Percentiles rank a stretch among this genome's conserved stretches.
Conservation (phyloP, 2,888 invertebrate genomes). For the Lepidocyrtinus sp. region DNA sequence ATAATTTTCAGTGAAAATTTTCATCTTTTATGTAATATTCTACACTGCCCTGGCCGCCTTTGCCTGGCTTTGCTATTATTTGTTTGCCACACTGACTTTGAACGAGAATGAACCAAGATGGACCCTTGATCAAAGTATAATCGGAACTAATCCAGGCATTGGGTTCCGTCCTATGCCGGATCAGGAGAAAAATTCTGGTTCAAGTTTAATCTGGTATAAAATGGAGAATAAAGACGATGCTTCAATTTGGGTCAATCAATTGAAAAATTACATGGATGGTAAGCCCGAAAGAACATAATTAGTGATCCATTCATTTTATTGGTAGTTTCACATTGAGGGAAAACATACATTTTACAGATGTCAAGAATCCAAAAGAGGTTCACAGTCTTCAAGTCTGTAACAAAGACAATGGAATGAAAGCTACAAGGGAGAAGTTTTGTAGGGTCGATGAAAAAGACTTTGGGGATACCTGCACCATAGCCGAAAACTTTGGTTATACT, state of each 20-base stretch:
- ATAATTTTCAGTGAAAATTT: conserved; percentile 93
- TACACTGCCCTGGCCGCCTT: conserved; percentile 93
- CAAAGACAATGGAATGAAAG: conserved; percentile 77
- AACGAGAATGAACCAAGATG: conserved; percentile 89
- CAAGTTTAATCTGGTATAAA: conserved; percentile 96
- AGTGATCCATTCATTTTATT: too few species aligned
- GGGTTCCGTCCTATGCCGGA: conserved; percentile 94
- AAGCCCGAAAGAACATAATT: too few species aligned
- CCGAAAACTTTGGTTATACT: conserved; percentile 88
- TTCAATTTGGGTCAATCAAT: conserved; percentile 84
- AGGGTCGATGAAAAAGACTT: conserved; percentile 83
- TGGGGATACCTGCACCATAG: conserved; percentile 81
- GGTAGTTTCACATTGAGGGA: neutral
- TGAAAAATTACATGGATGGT: conserved; percentile 85
- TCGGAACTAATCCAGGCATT: conserved; percentile 92
- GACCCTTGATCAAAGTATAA: conserved; percentile 88
- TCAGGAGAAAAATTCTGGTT: conserved; percentile 91
- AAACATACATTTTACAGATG: conserved; percentile 4
- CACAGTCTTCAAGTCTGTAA: conserved; percentile 74
- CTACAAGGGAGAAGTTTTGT: conserved; percentile 80
- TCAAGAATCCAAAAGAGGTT: conserved; percentile 24
- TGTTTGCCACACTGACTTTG: conserved; percentile 92
- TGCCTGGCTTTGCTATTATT: conserved; percentile 93
- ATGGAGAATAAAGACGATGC: conserved; percentile 84
- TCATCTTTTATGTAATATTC: conserved; percentile 96